Base-by-base conservation (phyloP, 2,888 invertebrate genomes). In the Callyntrura guangdongensis region DNA sequence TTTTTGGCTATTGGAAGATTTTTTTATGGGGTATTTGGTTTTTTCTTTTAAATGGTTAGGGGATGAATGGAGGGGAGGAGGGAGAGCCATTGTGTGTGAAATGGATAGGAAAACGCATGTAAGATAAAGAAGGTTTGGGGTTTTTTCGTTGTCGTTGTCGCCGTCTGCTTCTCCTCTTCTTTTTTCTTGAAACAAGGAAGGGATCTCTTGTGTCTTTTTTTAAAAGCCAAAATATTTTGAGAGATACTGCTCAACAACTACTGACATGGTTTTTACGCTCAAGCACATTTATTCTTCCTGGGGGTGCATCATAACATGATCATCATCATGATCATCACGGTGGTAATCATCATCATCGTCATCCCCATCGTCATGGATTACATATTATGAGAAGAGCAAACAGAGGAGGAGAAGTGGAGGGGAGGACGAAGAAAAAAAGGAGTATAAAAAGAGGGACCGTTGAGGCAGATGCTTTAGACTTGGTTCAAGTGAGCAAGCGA, bases 191-290 rank as follows among this genome's bases (percentile, higher is more conserved):
- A 93, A 93, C 91, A 81, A 93, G 93, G 92, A 93, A 92, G 92
- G 91, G 87, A 91, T 92, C 86, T 83, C 81, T 64, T 36, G 36
- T 36, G 74, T 83, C 64, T 84, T 77, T 74, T 45, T 79, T 59
- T 67, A n/a, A 45, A 17, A 25, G 47, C 72, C 6, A 61, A 81
- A 53, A 77, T 77, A 14, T 61, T 36, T 36, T 36, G 36, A 36
- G n/a, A 61, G 45, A 59, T 81, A 61, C 20, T 74, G 25, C 81
- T 45, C 53, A 77, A 77, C 36, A 36, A 36, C 36, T 36, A 36
- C 25, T 94, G 94, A 93, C 93, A 94, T 92, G 93, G 92, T 93
- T 93, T 94, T 93, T 93, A 94, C 93, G 94, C 94, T 93, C 86
- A 92, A 91, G 87, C 92, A 92, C 85, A 91, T 92, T 93, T 77